Conservation (phyloP, 1,140 invertebrate genomes). For the Protaetia brevitarsis region DNA sequence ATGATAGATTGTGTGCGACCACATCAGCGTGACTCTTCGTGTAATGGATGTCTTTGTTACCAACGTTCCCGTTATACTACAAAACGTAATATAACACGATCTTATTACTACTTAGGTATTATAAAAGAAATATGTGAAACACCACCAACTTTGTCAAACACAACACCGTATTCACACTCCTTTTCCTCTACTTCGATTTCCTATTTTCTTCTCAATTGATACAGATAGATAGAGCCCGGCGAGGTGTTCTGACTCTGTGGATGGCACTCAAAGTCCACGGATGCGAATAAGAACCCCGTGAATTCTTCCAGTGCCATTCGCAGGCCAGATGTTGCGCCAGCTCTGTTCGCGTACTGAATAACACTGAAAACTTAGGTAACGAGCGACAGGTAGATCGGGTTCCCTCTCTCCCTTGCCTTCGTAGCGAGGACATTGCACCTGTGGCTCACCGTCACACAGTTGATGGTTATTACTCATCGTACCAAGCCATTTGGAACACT, state of each 20-base stretch:
- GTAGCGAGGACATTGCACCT: conserved; percentile 45
- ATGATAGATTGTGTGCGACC: conserved; percentile 4
- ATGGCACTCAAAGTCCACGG: conserved; percentile 50
- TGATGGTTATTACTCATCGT: conserved; percentile 46
- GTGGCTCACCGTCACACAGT: conserved; percentile 44
- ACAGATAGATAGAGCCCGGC: neutral
- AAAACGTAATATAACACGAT: neutral
- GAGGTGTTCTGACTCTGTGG: conserved; percentile 36
- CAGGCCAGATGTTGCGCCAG: conserved; percentile 35
- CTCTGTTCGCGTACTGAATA: conserved; percentile 37
- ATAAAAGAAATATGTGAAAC: neutral
- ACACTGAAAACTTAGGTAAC: conserved; percentile 36
- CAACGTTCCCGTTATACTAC: conserved; percentile 2
- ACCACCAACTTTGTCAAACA: neutral
- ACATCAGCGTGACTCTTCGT: conserved; percentile 6
- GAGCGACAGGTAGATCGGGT: conserved; percentile 31
- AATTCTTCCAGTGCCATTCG: conserved; percentile 51
- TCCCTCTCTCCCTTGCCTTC: conserved; percentile 28
- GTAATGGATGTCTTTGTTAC: conserved; percentile 13
- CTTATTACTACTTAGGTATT: neutral
- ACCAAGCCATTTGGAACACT: conserved; percentile 43
- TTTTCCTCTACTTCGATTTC: neutral
- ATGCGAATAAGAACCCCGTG: conserved; percentile 42
- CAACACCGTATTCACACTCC: neutral
- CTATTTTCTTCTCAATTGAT: neutral